A percentile compares a stretch with the other conserved stretches of the same genome.
Conservation (phyloP, 2,113 vertebrate species). For the Gadus macrocephalus region DNA sequence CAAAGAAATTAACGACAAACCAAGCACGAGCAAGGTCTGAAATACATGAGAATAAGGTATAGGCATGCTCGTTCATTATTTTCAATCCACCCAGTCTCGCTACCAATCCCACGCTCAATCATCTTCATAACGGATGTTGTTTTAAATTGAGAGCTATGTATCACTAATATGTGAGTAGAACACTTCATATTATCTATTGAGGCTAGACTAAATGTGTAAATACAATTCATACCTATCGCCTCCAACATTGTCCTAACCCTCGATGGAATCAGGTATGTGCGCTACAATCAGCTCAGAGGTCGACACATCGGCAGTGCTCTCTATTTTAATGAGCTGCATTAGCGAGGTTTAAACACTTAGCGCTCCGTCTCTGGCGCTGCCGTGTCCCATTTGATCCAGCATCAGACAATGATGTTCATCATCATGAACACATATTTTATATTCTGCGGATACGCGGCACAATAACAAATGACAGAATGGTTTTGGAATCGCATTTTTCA, state of each 20-base stretch:
- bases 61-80: too few species aligned
- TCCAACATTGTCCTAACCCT: constrained; percentile 63
- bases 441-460: constrained; percentile 56
- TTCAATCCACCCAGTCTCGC: too few species aligned
- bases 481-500: constrained; percentile 59
- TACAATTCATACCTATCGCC: too few species aligned
- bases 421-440: constrained; percentile 57
- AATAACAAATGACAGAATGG: constrained; percentile 62
- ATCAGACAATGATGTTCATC: constrained; percentile 58
- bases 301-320: constrained; percentile 54
- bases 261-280: constrained; percentile 51
- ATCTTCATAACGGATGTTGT: too few species aligned
- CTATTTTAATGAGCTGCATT: constrained; percentile 43
- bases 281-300: constrained; percentile 50
- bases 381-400: constrained; percentile 49
- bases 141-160: too few species aligned
- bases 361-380: constrained; percentile 53
- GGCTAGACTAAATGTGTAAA: too few species aligned
- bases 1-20: too few species aligned
- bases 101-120: too few species aligned
- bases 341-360: constrained; percentile 34
- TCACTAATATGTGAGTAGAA: too few species aligned
- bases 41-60: too few species aligned
- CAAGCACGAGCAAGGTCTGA: too few species aligned
- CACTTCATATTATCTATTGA: too few species aligned